These are phyloP conservation scores for Magallana ariakensis DNA, from an alignment of 1,140 invertebrate genomes.

Conservation along the genomic window DNA sequence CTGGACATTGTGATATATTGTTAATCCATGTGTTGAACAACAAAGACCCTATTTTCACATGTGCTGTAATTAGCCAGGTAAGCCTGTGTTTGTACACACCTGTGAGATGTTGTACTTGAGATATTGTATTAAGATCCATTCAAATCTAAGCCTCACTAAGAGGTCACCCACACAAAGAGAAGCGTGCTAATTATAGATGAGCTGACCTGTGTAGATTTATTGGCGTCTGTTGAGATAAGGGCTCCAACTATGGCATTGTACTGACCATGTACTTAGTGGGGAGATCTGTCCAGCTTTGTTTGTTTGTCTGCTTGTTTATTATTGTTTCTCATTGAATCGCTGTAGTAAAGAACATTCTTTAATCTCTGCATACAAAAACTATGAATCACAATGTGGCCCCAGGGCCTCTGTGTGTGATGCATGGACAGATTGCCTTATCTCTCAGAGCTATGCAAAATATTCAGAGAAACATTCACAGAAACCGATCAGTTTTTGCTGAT, in stretches of 20 bases:
- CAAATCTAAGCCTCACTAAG: not conserved
- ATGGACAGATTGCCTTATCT: conserved; percentile 1
- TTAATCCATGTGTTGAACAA: not conserved
- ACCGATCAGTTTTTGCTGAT: not conserved
- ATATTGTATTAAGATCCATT: conserved; percentile 8
- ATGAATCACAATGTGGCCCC: not conserved
- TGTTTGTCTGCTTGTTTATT: not conserved
- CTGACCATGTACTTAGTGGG: not conserved
- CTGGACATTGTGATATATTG: not conserved
- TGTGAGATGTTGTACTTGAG: not conserved
- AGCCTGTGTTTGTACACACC: conserved; percentile 2
- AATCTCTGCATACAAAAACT: not conserved
- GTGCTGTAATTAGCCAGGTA: conserved; percentile 14
- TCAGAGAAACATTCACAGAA: no score
- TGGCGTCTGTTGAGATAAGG: not conserved
- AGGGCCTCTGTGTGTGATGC: not conserved
- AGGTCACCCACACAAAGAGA: not conserved
- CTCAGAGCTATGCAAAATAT: not conserved
- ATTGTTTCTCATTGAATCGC: no score
- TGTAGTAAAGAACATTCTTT: not conserved
- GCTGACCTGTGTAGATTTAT: conserved; percentile 45
- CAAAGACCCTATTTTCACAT: not conserved
- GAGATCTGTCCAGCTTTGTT: not conserved
- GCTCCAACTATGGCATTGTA: not conserved
- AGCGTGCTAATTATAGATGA: conserved; percentile 26